phyloP scores from a whole-genome alignment of 2,113 vertebrate genomes.

The Rhinoderma darwinii region DNA sequence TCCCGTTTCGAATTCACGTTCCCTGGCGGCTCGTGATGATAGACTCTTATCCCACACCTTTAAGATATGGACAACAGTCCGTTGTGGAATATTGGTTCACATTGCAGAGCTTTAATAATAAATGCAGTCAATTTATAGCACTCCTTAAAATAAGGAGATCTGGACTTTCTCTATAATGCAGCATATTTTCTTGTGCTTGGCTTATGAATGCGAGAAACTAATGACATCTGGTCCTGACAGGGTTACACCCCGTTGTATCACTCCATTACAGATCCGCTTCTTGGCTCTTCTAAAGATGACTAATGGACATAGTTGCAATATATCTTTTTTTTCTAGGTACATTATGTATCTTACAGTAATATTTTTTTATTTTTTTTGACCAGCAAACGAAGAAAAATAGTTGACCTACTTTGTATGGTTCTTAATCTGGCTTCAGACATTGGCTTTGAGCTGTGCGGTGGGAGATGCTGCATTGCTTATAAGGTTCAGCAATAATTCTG shows the following conservation, averaged over 20 bases:
- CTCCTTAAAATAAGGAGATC: too few species aligned
- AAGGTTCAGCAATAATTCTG: not conserved
- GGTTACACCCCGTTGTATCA: slow-evolving; percentile 27
- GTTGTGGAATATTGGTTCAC: too few species aligned
- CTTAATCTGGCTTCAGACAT: not conserved
- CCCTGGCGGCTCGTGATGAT: too few species aligned
- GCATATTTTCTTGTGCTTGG: not conserved
- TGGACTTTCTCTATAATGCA: too few species aligned
- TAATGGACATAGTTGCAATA: not conserved
- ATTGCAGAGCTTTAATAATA: too few species aligned
- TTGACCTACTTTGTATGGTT: not conserved
- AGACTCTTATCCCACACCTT: not conserved
- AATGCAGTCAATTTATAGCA: too few species aligned
- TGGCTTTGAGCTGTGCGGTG: not conserved
- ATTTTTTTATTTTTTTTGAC: too few species aligned
- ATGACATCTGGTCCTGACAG: not conserved
- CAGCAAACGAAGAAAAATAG: not conserved
- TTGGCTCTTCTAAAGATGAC: not conserved
- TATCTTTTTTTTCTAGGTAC: not conserved
- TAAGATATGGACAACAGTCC: too few species aligned
- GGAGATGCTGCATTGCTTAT: not conserved
- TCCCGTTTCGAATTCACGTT: too few species aligned
- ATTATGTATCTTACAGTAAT: not conserved
- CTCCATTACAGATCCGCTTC: not conserved
- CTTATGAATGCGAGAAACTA: not conserved